phyloP scores from a whole-genome alignment of 2,797 vertebrate genomes.

The Paratrypauchen microcephalus region DNA sequence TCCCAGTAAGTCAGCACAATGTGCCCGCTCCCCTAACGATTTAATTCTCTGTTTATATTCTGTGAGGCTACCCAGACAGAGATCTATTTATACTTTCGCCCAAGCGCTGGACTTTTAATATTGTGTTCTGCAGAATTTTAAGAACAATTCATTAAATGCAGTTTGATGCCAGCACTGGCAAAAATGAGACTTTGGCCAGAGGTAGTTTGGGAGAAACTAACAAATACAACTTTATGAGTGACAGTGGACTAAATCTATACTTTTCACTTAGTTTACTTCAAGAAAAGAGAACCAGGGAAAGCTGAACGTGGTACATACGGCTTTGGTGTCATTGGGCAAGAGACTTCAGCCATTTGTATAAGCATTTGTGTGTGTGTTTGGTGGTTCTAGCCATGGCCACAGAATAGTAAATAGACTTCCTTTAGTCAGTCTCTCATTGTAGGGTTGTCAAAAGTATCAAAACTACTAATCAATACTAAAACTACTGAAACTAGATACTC shows the following conservation, averaged over 20 bases:
- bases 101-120: not conserved
- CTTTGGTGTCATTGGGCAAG: not conserved
- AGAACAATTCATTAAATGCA: constrained; percentile 2
- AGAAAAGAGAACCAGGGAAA: not conserved
- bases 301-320: not conserved
- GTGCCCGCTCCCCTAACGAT: constrained; percentile 2
- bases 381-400: not conserved
- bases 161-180: not conserved
- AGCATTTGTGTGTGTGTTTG: not conserved
- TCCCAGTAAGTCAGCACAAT: constrained; percentile 19
- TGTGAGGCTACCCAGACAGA: not conserved
- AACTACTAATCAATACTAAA: too few species aligned
- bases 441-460: too few species aligned
- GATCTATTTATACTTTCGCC: not conserved
- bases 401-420: not conserved
- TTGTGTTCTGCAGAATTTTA: not conserved
- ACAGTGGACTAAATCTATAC: not conserved
- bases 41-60: constrained; percentile 11
- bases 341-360: not conserved
- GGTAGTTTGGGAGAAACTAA: not conserved
- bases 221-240: not conserved
- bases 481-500: too few species aligned
- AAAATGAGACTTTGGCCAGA: not conserved
- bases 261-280: not conserved
- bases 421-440: not conserved